These are phyloP conservation scores for Argyrosomus japonicus DNA, from an alignment of 2,113 vertebrate species.

Conservation along the genomic window DNA sequence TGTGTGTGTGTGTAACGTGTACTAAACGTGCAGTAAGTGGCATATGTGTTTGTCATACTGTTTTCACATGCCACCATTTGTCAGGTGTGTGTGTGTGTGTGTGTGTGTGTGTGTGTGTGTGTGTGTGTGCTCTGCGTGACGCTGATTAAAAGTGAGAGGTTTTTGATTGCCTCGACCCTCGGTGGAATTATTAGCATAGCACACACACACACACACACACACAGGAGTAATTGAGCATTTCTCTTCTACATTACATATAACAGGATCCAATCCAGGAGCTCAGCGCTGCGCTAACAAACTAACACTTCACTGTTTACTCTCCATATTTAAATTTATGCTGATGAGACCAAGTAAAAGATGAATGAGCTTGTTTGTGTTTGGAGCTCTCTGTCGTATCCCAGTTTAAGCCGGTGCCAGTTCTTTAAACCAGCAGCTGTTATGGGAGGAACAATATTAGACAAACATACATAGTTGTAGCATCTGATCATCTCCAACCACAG, in stretches of 20 bases:
- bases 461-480: background rate
- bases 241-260: constrained; percentile 61
- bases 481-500: background rate
- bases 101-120: constrained; percentile 25
- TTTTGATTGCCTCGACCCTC: constrained; percentile 75
- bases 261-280: constrained; percentile 50
- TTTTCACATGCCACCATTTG: constrained; percentile 3
- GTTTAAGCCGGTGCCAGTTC: background rate
- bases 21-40: background rate
- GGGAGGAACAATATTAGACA: background rate
- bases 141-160: constrained; percentile 77
- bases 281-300: constrained; percentile 55
- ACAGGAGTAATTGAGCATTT: constrained; percentile 69
- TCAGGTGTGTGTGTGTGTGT: constrained; percentile 43
- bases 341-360: constrained; percentile 52
- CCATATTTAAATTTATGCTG: constrained; percentile 68
- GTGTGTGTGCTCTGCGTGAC: constrained; percentile 53
- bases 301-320: constrained; percentile 57
- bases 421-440: background rate
- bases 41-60: background rate
- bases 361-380: constrained; percentile 68
- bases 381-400: constrained; percentile 5
- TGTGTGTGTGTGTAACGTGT: constrained; percentile 3
- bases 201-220: constrained; percentile 9
- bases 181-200: constrained; percentile 72